Evolutionary conservation across 2,113 vertebrate species (phyloP).

Genomic region (Gnathonemus longibarbis): DNA sequence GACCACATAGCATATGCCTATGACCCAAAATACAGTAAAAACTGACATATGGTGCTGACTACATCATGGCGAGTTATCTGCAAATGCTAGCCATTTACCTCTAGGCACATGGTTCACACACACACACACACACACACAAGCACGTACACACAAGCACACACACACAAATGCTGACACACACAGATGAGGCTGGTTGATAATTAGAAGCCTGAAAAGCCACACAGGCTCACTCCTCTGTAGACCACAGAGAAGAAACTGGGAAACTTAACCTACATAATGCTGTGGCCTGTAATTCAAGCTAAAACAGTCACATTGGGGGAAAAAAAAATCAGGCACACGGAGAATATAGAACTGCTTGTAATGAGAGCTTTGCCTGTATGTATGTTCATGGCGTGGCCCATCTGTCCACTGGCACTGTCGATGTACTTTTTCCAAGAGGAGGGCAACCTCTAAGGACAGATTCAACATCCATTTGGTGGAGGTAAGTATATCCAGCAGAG

Average conservation of each 20-base stretch:
- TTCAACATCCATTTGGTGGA: not conserved
- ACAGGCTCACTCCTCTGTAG: not conserved
- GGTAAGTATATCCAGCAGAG: not conserved
- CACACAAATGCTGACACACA: not conserved
- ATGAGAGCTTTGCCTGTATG: not conserved
- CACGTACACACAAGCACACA: not conserved
- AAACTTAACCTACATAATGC: not conserved
- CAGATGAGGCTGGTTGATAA: slow-evolving; percentile 5
- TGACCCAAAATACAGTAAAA: not conserved
- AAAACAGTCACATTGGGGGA: not conserved
- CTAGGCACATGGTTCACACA: not conserved
- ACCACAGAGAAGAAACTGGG: not conserved
- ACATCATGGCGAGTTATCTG: not conserved
- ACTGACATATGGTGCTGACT: not conserved
- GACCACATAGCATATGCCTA: not conserved
- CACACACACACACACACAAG: not conserved
- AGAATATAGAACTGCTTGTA: not conserved
- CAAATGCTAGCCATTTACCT: not conserved
- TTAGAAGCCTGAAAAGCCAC: slow-evolving; percentile 12
- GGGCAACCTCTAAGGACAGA: not conserved
- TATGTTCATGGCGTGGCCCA: not conserved
- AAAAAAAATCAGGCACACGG: not conserved
- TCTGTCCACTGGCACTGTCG: not conserved
- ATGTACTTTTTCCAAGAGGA: not conserved
- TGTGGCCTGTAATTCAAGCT: slow-evolving; percentile 11